These are phyloP conservation scores for Mesocentrotus franciscanus DNA, from an alignment of 53 echinoderm and acorn worm genomes.

Conservation along the genomic window DNA sequence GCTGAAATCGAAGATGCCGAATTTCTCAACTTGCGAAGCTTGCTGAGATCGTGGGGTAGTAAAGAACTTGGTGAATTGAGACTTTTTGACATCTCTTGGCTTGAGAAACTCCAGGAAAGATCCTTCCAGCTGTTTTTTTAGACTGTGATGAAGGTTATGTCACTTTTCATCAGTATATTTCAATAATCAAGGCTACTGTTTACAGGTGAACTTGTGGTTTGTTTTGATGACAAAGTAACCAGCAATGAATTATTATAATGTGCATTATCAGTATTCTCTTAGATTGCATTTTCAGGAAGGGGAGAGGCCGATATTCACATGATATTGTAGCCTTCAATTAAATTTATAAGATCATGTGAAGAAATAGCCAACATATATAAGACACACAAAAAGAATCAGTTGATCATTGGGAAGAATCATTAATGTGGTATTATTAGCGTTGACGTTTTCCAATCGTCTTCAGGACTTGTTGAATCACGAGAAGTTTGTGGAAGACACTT, in stretches of 20 bases:
- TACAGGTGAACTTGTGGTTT: background rate
- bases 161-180: slow-evolving; percentile 28
- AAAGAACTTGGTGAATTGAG: background rate
- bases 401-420: background rate
- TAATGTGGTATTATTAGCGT: background rate
- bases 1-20: slow-evolving; percentile 24
- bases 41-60: background rate
- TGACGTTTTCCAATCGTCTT: background rate
- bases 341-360: background rate
- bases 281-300: background rate
- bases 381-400: background rate
- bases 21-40: background rate
- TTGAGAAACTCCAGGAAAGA: background rate
- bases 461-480: background rate
- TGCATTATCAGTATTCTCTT: background rate
- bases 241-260: background rate
- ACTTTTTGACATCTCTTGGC: slow-evolving; percentile 8
- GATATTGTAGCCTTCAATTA: background rate
- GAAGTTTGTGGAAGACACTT: background rate
- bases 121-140: slow-evolving; percentile 18
- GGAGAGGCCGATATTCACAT: background rate
- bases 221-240: background rate
- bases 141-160: background rate
- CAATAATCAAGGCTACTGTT: background rate
- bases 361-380: background rate